These are phyloP conservation scores for Glyphotaelius pellucidus DNA, from an alignment of 2,888 invertebrate genomes.

Conservation along the genomic window DNA sequence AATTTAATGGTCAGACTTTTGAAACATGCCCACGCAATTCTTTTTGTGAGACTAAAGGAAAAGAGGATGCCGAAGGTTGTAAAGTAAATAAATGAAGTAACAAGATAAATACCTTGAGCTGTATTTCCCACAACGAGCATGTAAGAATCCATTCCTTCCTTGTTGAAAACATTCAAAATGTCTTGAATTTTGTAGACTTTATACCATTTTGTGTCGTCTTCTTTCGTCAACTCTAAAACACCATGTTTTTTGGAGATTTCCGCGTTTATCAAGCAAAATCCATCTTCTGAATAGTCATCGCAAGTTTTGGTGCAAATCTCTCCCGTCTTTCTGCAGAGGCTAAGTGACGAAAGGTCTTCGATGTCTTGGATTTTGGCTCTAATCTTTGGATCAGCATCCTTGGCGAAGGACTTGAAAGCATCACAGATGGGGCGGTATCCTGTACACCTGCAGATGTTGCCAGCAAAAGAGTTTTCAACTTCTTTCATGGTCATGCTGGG, in stretches of 20 bases:
- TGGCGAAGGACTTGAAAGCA: slow-evolving; percentile 86
- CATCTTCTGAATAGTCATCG: slow-evolving; percentile 69
- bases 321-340: slow-evolving; percentile 67
- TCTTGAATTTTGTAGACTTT: slow-evolving; percentile 47
- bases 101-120: slow-evolving; percentile 80
- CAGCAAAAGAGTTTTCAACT: slow-evolving; percentile 86
- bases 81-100: neutral
- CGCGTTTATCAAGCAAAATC: slow-evolving; percentile 71
- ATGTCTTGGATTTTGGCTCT: slow-evolving; percentile 75
- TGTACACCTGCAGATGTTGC: slow-evolving; percentile 89
- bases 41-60: no score
- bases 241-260: slow-evolving; percentile 58
- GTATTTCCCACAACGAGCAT: slow-evolving; percentile 84
- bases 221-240: slow-evolving; percentile 72
- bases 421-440: slow-evolving; percentile 88
- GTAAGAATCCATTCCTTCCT: slow-evolving; percentile 74
- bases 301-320: slow-evolving; percentile 70
- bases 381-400: slow-evolving; percentile 77
- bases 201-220: slow-evolving; percentile 72
- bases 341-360: slow-evolving; percentile 71
- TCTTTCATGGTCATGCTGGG: slow-evolving; percentile 79
- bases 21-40: no score
- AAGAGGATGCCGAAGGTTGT: no score
- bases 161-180: slow-evolving; percentile 68
- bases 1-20: no score